Base-by-base conservation (phyloP, 2,888 invertebrate species). In the Cephus pygmeus region DNA sequence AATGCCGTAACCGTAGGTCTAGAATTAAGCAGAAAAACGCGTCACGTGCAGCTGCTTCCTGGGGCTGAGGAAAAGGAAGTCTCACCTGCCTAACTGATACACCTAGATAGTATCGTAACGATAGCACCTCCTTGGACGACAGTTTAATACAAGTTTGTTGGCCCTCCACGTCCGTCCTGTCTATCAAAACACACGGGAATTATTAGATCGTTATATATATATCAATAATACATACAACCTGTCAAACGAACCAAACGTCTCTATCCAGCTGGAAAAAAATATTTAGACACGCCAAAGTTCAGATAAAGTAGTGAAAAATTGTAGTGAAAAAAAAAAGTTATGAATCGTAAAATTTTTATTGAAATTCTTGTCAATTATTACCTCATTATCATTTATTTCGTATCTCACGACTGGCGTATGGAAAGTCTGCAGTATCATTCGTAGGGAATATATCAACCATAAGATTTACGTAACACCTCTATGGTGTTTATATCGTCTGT, bases 11-110 rank as follows among this genome's bases (percentile, higher is more conserved):
- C 74, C 74, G 74, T n/a, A n/a, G 9, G 35, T 30, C 74, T 34
- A 30, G 34, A 82, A 82, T 83, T 86, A 86, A 84, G 84, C 83
- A 81, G 81, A 80, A 82, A 83, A 84, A 87, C 84, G 80, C 84
- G 81, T 77, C 71, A 12, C 78, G 34, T 81, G 86, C 86, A 87
- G 87, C 86, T 87, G 85, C 83, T 86, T 81, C 80, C 83, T 83
- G 84, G 83, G 79, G 81, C 81, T 79, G 79, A 75, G 82, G 86
- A 85, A 88, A 88, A 86, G 83, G 82, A 83, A 82, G 84, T 83
- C 81, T 79, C 83, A 87, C 88, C 87, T 87, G 87, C 83, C 80
- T 82, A 80, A 81, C 81, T 85, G 87, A 87, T 87, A 87, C 87
- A 85, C 83, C 23, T 78, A 85, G 88, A 88, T 88, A 88, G 86